Conservation (phyloP, 2,888 invertebrate species). For the Lycophotia porphyrea region DNA sequence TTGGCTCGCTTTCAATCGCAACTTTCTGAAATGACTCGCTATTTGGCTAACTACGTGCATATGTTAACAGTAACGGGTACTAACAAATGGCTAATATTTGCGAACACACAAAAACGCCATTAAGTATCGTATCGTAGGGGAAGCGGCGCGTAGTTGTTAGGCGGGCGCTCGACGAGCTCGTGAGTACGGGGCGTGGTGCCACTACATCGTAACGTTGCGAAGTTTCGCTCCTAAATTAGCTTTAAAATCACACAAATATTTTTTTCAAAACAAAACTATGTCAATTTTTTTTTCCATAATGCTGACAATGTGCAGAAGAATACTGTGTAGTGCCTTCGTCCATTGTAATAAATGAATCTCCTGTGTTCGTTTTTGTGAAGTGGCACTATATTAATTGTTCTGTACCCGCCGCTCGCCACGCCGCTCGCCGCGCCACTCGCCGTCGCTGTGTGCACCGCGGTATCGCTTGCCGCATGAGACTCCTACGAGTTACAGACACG, state of each 20-base stretch:
- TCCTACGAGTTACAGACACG: slow-evolving; percentile 16
- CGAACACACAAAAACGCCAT: slow-evolving; percentile 37
- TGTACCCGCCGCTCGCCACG: too few relatives aligned
- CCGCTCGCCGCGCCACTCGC: too few relatives aligned
- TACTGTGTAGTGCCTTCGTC: not conserved
- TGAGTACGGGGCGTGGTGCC: not conserved
- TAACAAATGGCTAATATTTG: slow-evolving; percentile 35
- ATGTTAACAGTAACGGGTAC: not conserved
- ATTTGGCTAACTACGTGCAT: slow-evolving; percentile 17
- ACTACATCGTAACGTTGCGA: not conserved
- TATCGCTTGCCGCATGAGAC: not conserved
- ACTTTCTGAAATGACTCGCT: slow-evolving; percentile 24
- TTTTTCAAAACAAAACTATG: not conserved
- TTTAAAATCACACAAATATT: not conserved
- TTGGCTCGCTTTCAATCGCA: slow-evolving; percentile 35
- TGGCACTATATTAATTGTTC: too few relatives aligned
- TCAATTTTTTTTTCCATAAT: not conserved
- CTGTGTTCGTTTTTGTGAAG: too few relatives aligned
- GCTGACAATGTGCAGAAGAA: not conserved
- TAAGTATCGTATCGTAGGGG: not conserved
- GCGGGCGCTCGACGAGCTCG: not conserved
- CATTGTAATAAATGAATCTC: not conserved
- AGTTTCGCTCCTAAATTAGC: not conserved
- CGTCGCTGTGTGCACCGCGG: too few relatives aligned
- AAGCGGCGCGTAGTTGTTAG: not conserved